Conservation (phyloP, 2,797 vertebrate species). For the Gallirallus australis region DNA sequence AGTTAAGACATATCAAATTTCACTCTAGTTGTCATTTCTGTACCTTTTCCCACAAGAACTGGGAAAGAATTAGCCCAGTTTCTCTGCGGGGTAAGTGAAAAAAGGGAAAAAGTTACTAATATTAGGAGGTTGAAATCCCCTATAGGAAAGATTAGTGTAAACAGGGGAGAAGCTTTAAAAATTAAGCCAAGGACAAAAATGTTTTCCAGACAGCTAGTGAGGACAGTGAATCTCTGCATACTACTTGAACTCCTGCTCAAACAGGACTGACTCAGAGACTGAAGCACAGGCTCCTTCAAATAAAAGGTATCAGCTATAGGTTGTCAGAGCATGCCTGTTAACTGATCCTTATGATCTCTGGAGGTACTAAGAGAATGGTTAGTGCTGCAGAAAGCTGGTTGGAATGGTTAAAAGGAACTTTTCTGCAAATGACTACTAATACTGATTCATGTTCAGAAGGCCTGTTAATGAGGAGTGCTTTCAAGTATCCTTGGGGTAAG, state of each 20-base stretch:
- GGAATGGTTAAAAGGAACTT: constrained; percentile 14
- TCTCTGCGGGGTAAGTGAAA: background rate
- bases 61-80: background rate
- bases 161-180: background rate
- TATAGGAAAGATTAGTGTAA: background rate
- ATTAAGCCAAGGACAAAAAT: background rate
- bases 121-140: background rate
- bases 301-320: background rate
- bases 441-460: background rate
- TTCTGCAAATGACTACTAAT: background rate
- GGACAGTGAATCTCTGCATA: background rate
- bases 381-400: background rate
- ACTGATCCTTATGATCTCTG: background rate
- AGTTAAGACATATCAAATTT: background rate
- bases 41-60: background rate
- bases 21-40: background rate
- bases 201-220: background rate
- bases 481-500: background rate
- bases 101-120: background rate
- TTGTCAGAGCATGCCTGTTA: background rate
- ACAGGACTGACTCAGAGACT: background rate
- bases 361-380: background rate
- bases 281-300: background rate
- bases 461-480: background rate
- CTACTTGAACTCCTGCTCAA: background rate